A percentile compares a stretch with the other conserved stretches of the same genome.
Conservation (phyloP, 2,113 vertebrate species). For the Delphinapterus leucas region DNA sequence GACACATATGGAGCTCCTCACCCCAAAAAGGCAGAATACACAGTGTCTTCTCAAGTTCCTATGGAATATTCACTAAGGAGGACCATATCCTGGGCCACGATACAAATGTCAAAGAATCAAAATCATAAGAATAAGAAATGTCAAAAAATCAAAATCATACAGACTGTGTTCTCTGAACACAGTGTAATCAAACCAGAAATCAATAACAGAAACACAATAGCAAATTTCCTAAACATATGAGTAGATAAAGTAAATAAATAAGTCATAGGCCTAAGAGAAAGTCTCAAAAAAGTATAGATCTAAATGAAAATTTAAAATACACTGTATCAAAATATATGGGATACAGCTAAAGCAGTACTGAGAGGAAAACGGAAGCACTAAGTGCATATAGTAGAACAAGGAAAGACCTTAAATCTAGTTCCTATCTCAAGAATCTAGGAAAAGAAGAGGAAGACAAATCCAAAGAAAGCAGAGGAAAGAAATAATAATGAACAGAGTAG, state of each 20-base stretch:
- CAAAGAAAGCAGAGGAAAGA: background rate
- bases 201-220: background rate
- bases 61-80: background rate
- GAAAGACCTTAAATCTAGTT: background rate
- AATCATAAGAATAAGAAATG: background rate
- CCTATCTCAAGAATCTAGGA: background rate
- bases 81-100: background rate
- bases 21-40: background rate
- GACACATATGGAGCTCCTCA: background rate
- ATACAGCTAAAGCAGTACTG: background rate
- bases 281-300: background rate
- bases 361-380: background rate
- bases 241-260: background rate
- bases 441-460: background rate
- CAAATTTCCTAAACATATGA: background rate
- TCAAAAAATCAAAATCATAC: background rate
- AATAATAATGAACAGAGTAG: background rate
- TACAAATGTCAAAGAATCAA: background rate
- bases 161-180: background rate
- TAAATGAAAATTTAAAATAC: background rate
- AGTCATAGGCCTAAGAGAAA: background rate
- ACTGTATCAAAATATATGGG: background rate
- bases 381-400: background rate
- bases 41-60: background rate
- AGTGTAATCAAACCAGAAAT: background rate